These are phyloP conservation scores for Agrotis ipsilon DNA, from an alignment of 2,888 invertebrate species.

Conservation along the genomic window DNA sequence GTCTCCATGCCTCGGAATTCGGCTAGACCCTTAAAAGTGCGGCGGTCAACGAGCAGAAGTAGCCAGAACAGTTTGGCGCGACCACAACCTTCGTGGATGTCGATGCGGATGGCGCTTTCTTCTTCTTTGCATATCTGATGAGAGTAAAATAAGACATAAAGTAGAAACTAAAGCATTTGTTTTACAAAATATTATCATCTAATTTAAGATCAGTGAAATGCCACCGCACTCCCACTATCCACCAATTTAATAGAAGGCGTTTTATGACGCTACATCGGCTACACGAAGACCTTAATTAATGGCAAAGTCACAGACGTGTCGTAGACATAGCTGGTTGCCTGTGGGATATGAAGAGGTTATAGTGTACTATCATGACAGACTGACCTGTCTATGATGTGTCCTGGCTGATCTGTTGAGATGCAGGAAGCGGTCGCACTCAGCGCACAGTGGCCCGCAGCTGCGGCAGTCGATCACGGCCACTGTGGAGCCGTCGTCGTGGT, in stretches of 20 bases:
- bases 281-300: no score
- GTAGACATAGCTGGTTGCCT: no score
- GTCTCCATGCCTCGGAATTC: constrained; percentile 95
- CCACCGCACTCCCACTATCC: no score
- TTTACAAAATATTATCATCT: no score
- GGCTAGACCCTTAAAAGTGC: constrained; percentile 97
- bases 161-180: no score
- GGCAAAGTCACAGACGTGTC: no score
- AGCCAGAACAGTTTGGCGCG: constrained; percentile 99
- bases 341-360: neutral
- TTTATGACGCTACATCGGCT: no score
- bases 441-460: constrained; percentile 97
- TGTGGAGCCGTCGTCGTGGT: constrained; percentile 99
- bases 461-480: constrained; percentile 98
- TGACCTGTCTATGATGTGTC: constrained; percentile 95
- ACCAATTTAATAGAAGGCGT: no score
- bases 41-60: constrained; percentile 97
- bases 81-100: constrained; percentile 99
- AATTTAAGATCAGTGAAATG: no score
- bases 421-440: constrained; percentile 98
- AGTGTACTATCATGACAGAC: neutral
- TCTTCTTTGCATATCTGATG: constrained; percentile 98
- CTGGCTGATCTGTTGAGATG: constrained; percentile 97
- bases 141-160: neutral
- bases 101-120: constrained; percentile 98